Base-by-base conservation (phyloP, 1,140 invertebrate species). In the Cardiocondyla obscurior region DNA sequence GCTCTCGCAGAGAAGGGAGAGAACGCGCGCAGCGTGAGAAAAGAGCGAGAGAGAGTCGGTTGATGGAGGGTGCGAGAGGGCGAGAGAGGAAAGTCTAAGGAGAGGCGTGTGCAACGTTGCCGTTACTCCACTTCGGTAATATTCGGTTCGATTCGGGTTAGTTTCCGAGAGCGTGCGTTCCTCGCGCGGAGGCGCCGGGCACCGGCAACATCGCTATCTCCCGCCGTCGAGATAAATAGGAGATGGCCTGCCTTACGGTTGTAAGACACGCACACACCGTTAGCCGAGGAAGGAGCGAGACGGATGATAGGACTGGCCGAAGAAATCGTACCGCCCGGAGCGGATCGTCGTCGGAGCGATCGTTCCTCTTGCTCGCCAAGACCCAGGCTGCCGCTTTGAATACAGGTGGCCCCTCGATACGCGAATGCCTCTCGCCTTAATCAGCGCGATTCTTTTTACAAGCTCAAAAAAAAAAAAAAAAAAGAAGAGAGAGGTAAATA, bases 241-340 rank as follows among this genome's bases (percentile, higher is more conserved):
- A 88, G 87, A 88, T 79, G 74, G 86, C 69, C 84, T 79, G 74
- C 51, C 44, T 42, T 69, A 69, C 73, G 64, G 58, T 67, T 62
- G 69, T 42, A 69, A 88, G 84, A 60, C 69, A 88, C 81, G 79
- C 86, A 84, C 86, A 82, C 86, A 88, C 87, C 86, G 90, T 91
- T 91, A 89, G 84, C 87, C 89, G 81, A 86, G 84, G 82, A 67
- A 87, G 84, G 65, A 92, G 87, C 85, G 90, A 86, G 88, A 89
- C 74, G 79, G 83, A 90, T 62, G 79, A 81, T 60, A 60, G 81
- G 81, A 83, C 73, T 65, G 89, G 74, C 69, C 57, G 53, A 85
- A 82, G 87, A 89, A 90, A 90, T 85, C 84, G 84, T 86, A 77
- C 81, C 89, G 82, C 74, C 58, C 85, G 42, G 42, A 86, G 72